Base-by-base conservation (phyloP, 1,140 invertebrate genomes). In the Drosophila equinoxialis region DNA sequence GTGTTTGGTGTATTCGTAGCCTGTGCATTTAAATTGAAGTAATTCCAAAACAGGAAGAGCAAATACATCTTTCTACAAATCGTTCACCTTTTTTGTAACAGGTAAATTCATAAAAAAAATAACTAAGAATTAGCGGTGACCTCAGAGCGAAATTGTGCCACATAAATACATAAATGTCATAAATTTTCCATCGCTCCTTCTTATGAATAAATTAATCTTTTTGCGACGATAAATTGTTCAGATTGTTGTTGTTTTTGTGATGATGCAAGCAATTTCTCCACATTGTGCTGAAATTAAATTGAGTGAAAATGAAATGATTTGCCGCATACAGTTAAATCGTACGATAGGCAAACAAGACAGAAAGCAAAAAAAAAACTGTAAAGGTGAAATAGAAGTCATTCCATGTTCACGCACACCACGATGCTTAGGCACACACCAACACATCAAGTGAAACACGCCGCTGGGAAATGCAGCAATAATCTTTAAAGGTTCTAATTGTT, bases 321-420 rank as follows among this genome's bases (percentile, higher is more conserved):
- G 33, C 20, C 30, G 33, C 62, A 57, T 37, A 35, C 35, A 73
- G 26, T 67, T 26, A 66, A 20, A 65, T 59, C 33, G 6, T 48
- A 51, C 14, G 41, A 37, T 48, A 30, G 23, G 57, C 61, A 65
- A 65, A 48, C 55, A 61, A 45, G 70, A 66, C 65, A 65, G 68
- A 62, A 58, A 10, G 45, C 14, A 51, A 51, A 51, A 62, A 68
- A 80, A 62, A 68, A 84, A 81, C 59, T 89, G 84, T 90, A 89
- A 89, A 89, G 84, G 84, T 89, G 84, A 89, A 89, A 89, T 89
- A 89, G 74, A 89, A 89, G 84, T 89, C 84, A 89, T 87, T 77
- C 85, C 84, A 84, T 84, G 37, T 35, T 37, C 59, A 17, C 41
- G 54, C 33, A 54, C 33, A 64, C 58, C 51, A 51, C 35, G 20